A percentile compares a stretch with the other conserved stretches of the same genome.
These are phyloP conservation scores for Cryptoblepharus egeriae DNA, from an alignment of 2,797 vertebrate species.

Conservation along the genomic window DNA sequence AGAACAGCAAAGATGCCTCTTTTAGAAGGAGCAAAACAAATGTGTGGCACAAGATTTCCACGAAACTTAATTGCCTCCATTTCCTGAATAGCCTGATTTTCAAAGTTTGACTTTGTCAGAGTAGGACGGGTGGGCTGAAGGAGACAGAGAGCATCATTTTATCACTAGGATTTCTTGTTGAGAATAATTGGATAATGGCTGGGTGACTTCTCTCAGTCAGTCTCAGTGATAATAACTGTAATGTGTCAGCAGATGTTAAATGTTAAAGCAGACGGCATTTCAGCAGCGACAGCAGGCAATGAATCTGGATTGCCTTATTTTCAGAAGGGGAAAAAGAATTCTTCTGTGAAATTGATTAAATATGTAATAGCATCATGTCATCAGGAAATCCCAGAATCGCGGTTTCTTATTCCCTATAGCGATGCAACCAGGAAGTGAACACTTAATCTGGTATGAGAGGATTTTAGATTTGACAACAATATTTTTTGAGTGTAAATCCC, in stretches of 20 bases:
- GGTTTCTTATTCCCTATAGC: neutral
- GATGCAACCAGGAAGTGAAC: neutral
- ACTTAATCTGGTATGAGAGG: neutral
- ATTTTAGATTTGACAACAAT: neutral
- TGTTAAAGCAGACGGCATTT: neutral
- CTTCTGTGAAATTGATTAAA: neutral
- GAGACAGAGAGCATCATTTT: neutral
- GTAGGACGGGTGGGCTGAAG: neutral
- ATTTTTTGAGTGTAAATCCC: neutral
- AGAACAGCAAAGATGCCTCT: neutral
- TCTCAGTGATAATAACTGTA: neutral
- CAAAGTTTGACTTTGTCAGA: neutral
- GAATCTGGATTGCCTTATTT: neutral
- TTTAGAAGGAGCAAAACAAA: neutral
- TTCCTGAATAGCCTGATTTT: neutral
- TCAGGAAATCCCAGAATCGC: neutral
- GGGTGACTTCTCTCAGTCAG: neutral
- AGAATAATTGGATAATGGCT: conserved; percentile 21
- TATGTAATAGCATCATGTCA: neutral
- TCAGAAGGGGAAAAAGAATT: neutral
- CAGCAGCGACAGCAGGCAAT: neutral
- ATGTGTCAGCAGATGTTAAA: conserved; percentile 8
- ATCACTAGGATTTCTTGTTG: neutral
- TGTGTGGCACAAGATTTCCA: neutral
- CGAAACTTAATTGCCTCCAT: neutral